phyloP scores from a whole-genome alignment of 2,797 vertebrate genomes.

The Denticeps clupeoides region DNA sequence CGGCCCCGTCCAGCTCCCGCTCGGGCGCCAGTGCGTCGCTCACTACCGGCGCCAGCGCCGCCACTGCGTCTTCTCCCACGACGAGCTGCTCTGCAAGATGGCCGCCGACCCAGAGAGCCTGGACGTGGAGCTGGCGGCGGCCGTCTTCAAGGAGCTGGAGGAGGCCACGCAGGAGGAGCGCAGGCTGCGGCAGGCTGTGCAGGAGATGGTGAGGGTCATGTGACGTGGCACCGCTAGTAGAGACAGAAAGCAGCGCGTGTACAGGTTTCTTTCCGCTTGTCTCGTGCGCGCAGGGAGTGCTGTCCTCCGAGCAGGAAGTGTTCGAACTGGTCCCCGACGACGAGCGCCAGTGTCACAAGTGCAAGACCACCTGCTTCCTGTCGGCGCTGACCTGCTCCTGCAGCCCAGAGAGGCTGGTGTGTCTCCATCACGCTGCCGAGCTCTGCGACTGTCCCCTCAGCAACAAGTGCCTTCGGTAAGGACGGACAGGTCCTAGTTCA shows the following conservation, averaged over 20 bases:
- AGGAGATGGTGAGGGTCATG: constrained; percentile 68
- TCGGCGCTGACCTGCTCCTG: constrained; percentile 91
- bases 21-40: constrained; percentile 90
- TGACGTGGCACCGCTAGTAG: not conserved
- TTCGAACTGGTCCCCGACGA: constrained; percentile 95
- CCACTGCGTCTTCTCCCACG: constrained; percentile 95
- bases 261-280: not conserved
- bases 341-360: constrained; percentile 87
- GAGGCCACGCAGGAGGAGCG: constrained; percentile 87
- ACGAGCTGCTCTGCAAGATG: constrained; percentile 98
- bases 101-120: constrained; percentile 89
- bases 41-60: constrained; percentile 88
- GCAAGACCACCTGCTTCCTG: constrained; percentile 94
- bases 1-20: constrained; percentile 65
- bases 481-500: not conserved
- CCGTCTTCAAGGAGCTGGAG: constrained; percentile 85
- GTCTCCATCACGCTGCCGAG: constrained; percentile 76
- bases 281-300: constrained; percentile 69
- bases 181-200: constrained; percentile 67
- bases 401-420: constrained; percentile 82
- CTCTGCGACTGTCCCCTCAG: constrained; percentile 81
- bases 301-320: constrained; percentile 88
- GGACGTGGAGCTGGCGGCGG: constrained; percentile 87
- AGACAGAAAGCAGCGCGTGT: not conserved
- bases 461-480: constrained; percentile 87